phyloP scores from a whole-genome alignment of 2,888 invertebrate genomes.

The Brachyopa scutellaris region DNA sequence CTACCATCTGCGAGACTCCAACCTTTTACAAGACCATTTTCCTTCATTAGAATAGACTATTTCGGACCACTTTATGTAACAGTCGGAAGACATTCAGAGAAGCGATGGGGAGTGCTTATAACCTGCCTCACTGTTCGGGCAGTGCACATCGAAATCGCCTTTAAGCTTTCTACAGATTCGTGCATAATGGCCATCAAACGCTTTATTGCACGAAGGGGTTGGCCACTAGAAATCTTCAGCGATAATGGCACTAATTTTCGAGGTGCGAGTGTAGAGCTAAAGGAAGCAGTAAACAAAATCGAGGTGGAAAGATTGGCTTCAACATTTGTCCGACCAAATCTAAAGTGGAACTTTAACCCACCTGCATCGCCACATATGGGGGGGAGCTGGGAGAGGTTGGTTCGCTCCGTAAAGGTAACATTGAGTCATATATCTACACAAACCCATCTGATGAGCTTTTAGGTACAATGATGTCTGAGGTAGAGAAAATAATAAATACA shows the following conservation, averaged over 20 bases:
- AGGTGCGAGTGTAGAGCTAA: constrained; percentile 15
- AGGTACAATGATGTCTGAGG: constrained; percentile 26
- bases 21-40: no score
- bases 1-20: no score
- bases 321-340: constrained; percentile 4
- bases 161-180: constrained; percentile 23
- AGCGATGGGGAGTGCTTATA: constrained; percentile 43
- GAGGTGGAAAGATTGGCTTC: constrained; percentile 9
- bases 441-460: constrained; percentile 68
- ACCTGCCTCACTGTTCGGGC: constrained; percentile 35
- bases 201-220: not conserved
- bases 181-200: constrained; percentile 36
- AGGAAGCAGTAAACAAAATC: constrained; percentile 4
- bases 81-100: constrained; percentile 25
- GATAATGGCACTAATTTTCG: not conserved
- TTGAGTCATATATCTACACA: constrained; percentile 49
- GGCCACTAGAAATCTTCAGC: not conserved
- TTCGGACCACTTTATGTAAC: constrained; percentile 39
- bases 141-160: constrained; percentile 9
- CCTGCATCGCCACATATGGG: constrained; percentile 70
- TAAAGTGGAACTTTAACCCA: constrained; percentile 72
- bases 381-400: constrained; percentile 61
- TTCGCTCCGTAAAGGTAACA: constrained; percentile 48
- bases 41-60: constrained; percentile 37
- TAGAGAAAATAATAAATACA: constrained; percentile 65